Conservation (phyloP, 2,797 vertebrate species). For the Accipiter badius region DNA sequence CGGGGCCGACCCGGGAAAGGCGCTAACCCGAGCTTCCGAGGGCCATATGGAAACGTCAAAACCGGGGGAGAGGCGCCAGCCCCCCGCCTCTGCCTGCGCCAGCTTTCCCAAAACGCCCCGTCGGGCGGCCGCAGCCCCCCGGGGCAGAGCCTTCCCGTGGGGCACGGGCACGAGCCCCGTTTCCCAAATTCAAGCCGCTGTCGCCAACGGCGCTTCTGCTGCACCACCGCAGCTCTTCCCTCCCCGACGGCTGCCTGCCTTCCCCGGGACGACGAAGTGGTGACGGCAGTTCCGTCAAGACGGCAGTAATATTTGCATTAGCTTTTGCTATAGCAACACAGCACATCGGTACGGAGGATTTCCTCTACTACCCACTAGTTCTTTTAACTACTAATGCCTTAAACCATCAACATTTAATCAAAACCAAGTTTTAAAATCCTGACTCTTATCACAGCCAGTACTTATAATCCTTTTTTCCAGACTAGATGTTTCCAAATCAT, state of each 20-base stretch:
- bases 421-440: conserved; percentile 62
- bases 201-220: accelerated
- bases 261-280: accelerated
- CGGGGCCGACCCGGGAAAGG: accelerated
- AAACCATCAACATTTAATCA: conserved; percentile 71
- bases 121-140: too few relatives aligned
- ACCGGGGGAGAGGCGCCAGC: accelerated
- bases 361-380: background rate
- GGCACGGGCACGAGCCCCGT: accelerated
- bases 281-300: accelerated
- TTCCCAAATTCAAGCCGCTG: accelerated
- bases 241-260: accelerated
- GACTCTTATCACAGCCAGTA: conserved; percentile 72
- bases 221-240: accelerated
- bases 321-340: background rate
- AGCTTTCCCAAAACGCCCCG: accelerated
- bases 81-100: background rate
- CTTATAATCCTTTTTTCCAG: conserved; percentile 77
- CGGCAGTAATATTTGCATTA: accelerated
- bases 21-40: accelerated
- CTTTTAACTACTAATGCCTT: conserved; percentile 66
- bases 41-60: accelerated
- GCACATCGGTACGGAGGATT: background rate
- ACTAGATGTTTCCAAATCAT: conserved; percentile 72
- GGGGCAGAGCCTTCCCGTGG: accelerated